Evolutionary conservation across 2,797 vertebrate species (phyloP).

Genomic region (Remorina albescens): DNA sequence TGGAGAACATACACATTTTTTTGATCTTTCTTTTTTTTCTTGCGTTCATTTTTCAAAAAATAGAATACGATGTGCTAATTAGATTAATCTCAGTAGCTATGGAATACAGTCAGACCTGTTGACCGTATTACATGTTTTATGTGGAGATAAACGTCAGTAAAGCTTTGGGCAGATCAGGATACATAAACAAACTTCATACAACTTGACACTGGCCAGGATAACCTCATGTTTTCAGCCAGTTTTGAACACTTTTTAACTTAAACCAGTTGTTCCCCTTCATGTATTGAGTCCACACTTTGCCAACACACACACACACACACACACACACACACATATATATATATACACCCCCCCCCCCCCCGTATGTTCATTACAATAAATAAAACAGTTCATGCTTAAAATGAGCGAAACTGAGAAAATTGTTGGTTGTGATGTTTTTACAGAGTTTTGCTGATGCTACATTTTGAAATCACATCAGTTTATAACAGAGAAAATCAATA

Average conservation of each 20-base stretch:
- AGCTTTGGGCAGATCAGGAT: background rate
- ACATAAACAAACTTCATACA: background rate
- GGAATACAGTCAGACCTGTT: background rate
- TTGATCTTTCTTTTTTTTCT: background rate
- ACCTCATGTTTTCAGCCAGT: background rate
- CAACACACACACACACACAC: too few species aligned
- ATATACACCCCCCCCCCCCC: too few species aligned
- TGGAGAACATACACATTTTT: background rate
- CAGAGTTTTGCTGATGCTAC: background rate
- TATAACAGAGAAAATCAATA: constrained; percentile 23
- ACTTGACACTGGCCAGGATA: background rate
- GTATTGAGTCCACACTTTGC: background rate
- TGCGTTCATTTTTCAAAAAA: background rate
- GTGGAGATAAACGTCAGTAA: background rate
- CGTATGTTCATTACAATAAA: background rate
- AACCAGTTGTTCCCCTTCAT: background rate
- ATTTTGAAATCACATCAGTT: constrained; percentile 10
- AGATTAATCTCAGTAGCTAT: background rate
- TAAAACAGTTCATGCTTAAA: background rate
- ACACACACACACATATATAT: too few species aligned
- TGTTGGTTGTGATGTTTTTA: background rate
- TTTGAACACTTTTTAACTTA: background rate
- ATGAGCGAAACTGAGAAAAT: background rate
- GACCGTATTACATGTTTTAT: background rate
- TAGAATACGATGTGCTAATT: background rate